Percentiles rank a stretch among this genome's conserved stretches.
These are phyloP conservation scores for Sebastes vulpes DNA, from an alignment of 2,797 vertebrate species.

Conservation along the genomic window DNA sequence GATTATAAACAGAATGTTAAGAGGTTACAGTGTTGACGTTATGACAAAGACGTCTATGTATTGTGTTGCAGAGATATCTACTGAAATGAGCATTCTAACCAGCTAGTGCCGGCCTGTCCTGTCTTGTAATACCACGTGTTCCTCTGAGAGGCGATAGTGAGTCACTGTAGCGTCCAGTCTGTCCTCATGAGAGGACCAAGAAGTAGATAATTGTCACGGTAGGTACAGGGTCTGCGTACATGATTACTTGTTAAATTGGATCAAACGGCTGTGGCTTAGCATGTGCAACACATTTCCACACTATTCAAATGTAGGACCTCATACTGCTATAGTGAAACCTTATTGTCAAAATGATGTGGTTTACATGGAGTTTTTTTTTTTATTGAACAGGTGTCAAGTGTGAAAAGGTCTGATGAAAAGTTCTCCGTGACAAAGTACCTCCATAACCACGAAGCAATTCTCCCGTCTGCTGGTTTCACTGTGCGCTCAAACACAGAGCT, in stretches of 20 bases:
- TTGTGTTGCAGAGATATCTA: no score
- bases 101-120: no score
- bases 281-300: neutral
- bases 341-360: conserved; percentile 23
- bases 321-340: neutral
- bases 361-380: conserved; percentile 27
- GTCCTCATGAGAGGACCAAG: no score
- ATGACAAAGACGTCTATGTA: no score
- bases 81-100: neutral
- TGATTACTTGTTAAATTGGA: no score
- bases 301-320: neutral
- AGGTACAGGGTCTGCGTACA: no score
- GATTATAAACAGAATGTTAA: neutral
- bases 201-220: no score
- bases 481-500: conserved; percentile 5
- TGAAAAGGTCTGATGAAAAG: conserved; percentile 52
- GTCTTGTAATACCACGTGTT: no score
- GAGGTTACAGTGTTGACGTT: neutral
- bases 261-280: neutral
- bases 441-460: conserved; percentile 25
- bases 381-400: conserved; percentile 50
- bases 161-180: no score
- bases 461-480: conserved; percentile 24
- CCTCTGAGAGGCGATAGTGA: no score
- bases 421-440: conserved; percentile 44